Conservation (phyloP, 1,140 invertebrate species). For the Papilio polyxenes region DNA sequence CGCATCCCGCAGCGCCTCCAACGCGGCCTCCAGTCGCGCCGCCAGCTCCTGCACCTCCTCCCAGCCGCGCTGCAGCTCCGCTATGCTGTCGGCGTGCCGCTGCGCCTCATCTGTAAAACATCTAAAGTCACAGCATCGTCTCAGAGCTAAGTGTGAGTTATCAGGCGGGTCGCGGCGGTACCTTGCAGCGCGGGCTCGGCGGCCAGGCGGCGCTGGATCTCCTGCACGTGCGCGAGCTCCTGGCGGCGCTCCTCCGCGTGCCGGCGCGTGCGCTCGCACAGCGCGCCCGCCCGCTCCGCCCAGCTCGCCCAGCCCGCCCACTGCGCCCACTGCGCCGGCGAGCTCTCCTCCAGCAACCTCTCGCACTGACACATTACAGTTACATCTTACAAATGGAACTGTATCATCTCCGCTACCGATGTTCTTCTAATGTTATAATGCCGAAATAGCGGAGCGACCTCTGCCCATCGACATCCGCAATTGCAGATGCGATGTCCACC, state of each 20-base stretch:
- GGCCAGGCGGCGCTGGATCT: slow-evolving; percentile 61
- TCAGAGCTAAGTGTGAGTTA: neutral
- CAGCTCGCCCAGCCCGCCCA: slow-evolving; percentile 33
- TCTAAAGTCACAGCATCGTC: neutral
- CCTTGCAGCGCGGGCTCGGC: slow-evolving; percentile 52
- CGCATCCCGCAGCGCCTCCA: slow-evolving; percentile 69
- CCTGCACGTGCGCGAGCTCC: slow-evolving; percentile 62
- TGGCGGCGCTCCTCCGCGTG: slow-evolving; percentile 51
- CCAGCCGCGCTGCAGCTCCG: slow-evolving; percentile 61
- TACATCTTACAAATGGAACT: slow-evolving; percentile 32
- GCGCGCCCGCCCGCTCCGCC: slow-evolving; percentile 43
- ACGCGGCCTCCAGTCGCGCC: slow-evolving; percentile 62
- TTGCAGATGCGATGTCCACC: too few relatives aligned
- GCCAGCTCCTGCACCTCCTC: slow-evolving; percentile 62
- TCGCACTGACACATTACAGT: slow-evolving; percentile 44
- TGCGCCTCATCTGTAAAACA: slow-evolving; percentile 62
- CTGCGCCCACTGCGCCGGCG: slow-evolving; percentile 40
- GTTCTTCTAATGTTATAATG: too few relatives aligned
- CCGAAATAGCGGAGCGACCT: too few relatives aligned
- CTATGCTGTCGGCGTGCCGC: slow-evolving; percentile 63
- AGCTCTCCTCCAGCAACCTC: slow-evolving; percentile 37
- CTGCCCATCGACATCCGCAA: too few relatives aligned
- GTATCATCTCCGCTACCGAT: neutral
- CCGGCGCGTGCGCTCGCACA: slow-evolving; percentile 47
- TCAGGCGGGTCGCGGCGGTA: neutral